Evolutionary conservation across 2,113 vertebrate species (phyloP).

Genomic region (Heterotilapia buettikoferi): DNA sequence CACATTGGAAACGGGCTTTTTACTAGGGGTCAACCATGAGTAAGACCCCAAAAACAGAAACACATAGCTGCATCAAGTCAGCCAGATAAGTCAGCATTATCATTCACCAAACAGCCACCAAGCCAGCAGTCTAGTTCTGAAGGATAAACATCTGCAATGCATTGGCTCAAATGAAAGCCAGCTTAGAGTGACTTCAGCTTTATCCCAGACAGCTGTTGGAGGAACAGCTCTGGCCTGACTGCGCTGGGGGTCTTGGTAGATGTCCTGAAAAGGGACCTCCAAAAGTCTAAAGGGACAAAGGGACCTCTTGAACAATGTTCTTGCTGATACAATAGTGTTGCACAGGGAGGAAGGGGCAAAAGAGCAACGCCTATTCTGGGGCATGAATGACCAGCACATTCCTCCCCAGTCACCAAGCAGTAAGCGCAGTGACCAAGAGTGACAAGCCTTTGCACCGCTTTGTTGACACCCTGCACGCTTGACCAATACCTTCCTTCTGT

Average conservation of each 20-base stretch:
- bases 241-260: conserved; percentile 53
- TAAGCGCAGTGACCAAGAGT: conserved; percentile 61
- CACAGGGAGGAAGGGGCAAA: conserved; percentile 61
- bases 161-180: conserved; percentile 49
- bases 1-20: conserved; percentile 36
- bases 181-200: conserved; percentile 64
- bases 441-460: conserved; percentile 59
- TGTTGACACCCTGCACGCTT: conserved; percentile 61
- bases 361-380: conserved; percentile 61
- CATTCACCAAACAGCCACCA: conserved; percentile 4
- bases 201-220: conserved; percentile 69
- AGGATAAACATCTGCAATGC: conserved; percentile 73
- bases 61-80: conserved; percentile 16
- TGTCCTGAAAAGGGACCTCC: conserved; percentile 62
- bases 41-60: conserved; percentile 40
- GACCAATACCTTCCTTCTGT: conserved; percentile 54
- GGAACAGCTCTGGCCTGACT: conserved; percentile 38
- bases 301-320: conserved; percentile 64
- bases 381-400: conserved; percentile 68
- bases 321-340: conserved; percentile 59
- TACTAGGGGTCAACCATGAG: conserved; percentile 37
- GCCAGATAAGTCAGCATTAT: conserved; percentile 42
- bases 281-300: conserved; percentile 68
- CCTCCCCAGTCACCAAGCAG: conserved; percentile 63
- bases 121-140: conserved; percentile 27